Percentiles rank a stretch among this genome's conserved stretches.
Conservation (phyloP, 2,888 invertebrate species). For the Idaea straminata region DNA sequence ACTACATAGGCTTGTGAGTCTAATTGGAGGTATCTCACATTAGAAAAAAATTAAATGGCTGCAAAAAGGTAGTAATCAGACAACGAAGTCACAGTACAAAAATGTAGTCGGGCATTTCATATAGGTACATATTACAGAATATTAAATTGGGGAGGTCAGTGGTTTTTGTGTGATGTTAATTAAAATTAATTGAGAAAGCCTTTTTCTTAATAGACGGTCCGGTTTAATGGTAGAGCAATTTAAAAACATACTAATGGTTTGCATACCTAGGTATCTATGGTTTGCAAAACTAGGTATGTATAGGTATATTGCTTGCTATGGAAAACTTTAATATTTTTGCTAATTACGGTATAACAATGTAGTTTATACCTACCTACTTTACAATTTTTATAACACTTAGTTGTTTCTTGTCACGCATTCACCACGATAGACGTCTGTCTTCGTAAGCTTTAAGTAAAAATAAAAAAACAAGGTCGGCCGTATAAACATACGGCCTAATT, state of each 20-base stretch:
- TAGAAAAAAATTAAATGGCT: not conserved
- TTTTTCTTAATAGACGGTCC: constrained; percentile 4
- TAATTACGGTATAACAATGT: not conserved
- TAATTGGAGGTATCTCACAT: too few species aligned
- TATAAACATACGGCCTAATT: too few species aligned
- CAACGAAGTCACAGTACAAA: constrained; percentile 15
- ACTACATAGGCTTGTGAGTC: too few species aligned
- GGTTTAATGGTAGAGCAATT: not conserved
- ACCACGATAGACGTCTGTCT: too few species aligned
- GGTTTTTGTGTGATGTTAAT: constrained; percentile 16
- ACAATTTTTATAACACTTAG: not conserved
- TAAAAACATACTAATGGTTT: not conserved
- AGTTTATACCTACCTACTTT: not conserved
- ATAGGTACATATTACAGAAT: constrained; percentile 17
- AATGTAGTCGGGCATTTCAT: constrained; percentile 12
- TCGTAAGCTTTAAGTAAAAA: too few species aligned
- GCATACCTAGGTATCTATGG: not conserved
- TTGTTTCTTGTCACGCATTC: too few species aligned
- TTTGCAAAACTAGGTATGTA: not conserved
- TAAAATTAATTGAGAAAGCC: constrained; percentile 24
- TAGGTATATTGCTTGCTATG: not conserved
- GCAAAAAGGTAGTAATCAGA: constrained; percentile 17
- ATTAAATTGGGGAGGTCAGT: constrained; percentile 23
- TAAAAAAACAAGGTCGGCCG: too few species aligned
- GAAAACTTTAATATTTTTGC: not conserved